Evolutionary conservation across 2,113 vertebrate species (phyloP), one percentile per base, ranked within the genome.

Genomic region (Azemiops feae): DNA sequence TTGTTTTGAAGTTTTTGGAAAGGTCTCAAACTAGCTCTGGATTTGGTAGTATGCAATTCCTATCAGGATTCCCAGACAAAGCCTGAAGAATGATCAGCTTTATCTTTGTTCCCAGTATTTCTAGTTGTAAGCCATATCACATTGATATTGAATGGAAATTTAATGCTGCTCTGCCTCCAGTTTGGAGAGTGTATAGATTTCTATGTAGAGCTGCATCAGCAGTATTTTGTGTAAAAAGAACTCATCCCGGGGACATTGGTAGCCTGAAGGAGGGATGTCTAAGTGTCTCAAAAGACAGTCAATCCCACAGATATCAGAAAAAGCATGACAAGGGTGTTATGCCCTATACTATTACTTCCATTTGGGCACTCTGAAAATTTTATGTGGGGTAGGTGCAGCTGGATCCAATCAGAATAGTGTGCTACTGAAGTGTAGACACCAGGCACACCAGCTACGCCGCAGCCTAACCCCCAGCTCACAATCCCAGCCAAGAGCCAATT

Each of bases 401-500:
- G 34, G 27, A 96, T 94, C 96, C 96, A 96, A 0, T 64, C 0
- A 0, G 16, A 25, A 45, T 95, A 96, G 85, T 53, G 1, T 50
- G 93, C 91, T 88, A 95, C 92, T 0, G 90, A 92, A 69, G 86
- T 90, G 64, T 95, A 96, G 30, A 96, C 92, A 4, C 95, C 95
- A 0, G 92, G 94, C 2, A 12, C 58, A 23, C 58, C 92, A 7
- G 89, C 34, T 20, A 58, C 5, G 39, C 69, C 95, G 25, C 94
- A 96, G 6, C 86, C 90, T 0, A 20, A 25, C 1, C 95, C 95
- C 95, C 96, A 97, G 52, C 96, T 97, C 43, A 96, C 95, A 9
- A 96, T 8, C 5, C 96, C 96, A 34, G 91, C 91, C 50, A 97
- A 96, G 94, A 96, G 94, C 92, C 96, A 97, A 22, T 81, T 81